A percentile compares a stretch with the other conserved stretches of the same genome.
Evolutionary conservation across 2,888 invertebrate species (phyloP).

Genomic region (Hecatera dysodea): DNA sequence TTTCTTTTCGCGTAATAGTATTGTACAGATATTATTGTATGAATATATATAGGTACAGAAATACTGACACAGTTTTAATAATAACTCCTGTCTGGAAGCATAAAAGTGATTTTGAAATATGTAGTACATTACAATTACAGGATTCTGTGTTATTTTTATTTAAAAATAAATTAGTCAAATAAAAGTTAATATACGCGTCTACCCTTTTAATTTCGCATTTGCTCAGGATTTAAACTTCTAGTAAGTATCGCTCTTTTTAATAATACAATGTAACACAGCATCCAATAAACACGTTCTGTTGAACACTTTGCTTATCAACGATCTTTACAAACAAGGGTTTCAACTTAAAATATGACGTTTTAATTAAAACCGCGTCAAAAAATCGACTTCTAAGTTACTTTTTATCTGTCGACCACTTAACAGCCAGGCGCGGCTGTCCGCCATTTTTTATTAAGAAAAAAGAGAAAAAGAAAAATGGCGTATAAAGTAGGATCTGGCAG

Average conservation of each 20-base stretch:
- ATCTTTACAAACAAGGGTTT: slow-evolving; percentile 67
- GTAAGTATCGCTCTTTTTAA: slow-evolving; percentile 6
- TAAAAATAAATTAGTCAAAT: neutral
- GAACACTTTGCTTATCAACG: slow-evolving; percentile 51
- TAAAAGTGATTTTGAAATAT: neutral
- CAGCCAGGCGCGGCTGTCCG: slow-evolving; percentile 31
- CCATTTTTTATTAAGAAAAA: slow-evolving; percentile 52
- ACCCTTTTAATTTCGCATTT: neutral
- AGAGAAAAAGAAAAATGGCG: slow-evolving; percentile 28
- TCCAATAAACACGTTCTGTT: slow-evolving; percentile 42
- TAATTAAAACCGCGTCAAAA: slow-evolving; percentile 72
- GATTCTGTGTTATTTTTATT: neutral
- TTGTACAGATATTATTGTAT: slow-evolving; percentile 8
- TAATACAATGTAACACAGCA: slow-evolving; percentile 40
- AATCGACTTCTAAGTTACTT: slow-evolving; percentile 69
- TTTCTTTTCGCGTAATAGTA: slow-evolving; percentile 1
- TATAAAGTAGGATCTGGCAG: slow-evolving; percentile 64
- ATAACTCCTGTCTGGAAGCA: neutral
- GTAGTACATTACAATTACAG: too few relatives aligned
- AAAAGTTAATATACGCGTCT: neutral
- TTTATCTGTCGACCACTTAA: slow-evolving; percentile 67
- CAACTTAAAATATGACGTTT: slow-evolving; percentile 73
- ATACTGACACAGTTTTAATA: neutral
- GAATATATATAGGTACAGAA: too few relatives aligned
- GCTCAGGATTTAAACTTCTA: neutral